phyloP scores from a whole-genome alignment of 2,797 vertebrate genomes.

The Halcyon leucocephala region DNA sequence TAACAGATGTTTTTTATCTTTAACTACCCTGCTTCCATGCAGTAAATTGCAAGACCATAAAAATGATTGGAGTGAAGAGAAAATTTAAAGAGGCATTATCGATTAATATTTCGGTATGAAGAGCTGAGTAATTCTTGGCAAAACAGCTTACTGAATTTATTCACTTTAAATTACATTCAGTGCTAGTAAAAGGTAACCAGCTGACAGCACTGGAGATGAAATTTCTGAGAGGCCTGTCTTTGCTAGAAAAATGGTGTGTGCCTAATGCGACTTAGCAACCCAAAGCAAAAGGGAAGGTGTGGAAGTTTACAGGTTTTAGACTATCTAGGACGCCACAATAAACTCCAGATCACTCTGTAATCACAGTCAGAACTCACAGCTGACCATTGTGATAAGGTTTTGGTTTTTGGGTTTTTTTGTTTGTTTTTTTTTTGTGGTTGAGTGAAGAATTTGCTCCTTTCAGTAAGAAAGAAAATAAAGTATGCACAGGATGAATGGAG shows the following conservation, averaged over 20 bases:
- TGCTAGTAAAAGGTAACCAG: slow-evolving; percentile 14
- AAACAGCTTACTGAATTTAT: slow-evolving; percentile 17
- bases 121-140: slow-evolving; percentile 31
- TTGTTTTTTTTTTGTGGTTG: background rate
- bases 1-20: slow-evolving; percentile 42
- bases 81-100: slow-evolving; percentile 9
- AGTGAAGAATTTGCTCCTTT: background rate
- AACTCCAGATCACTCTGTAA: background rate
- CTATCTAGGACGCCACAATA: background rate
- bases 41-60: slow-evolving; percentile 4
- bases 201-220: background rate
- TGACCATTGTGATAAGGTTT: background rate
- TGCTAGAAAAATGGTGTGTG: background rate
- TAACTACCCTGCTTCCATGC: background rate
- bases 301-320: background rate
- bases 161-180: background rate
- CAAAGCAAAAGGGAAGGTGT: background rate
- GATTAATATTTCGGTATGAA: slow-evolving; percentile 13
- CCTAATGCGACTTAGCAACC: background rate
- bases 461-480: background rate
- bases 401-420: background rate
- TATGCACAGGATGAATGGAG: background rate
- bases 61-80: slow-evolving; percentile 29
- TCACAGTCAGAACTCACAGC: background rate
- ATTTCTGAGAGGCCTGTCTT: background rate